Evolutionary conservation across 2,888 invertebrate species (phyloP).

Genomic region (Sycophila texana): DNA sequence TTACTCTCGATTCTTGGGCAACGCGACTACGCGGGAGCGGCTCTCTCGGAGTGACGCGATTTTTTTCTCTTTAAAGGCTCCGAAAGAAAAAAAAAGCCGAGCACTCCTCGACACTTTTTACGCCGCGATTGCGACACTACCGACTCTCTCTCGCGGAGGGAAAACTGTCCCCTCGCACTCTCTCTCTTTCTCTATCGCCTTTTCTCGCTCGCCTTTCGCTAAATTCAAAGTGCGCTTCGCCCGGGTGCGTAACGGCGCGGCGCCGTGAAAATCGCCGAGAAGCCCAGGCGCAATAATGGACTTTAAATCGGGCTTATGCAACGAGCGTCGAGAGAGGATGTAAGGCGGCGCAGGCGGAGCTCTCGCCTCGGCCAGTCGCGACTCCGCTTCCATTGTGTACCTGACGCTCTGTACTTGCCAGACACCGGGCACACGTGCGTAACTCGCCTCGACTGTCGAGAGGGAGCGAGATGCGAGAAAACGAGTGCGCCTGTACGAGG

Average conservation of each 20-base stretch:
- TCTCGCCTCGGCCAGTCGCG: constrained; percentile 2
- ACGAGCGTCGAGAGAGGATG: constrained; percentile 5
- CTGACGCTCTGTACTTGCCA: not conserved
- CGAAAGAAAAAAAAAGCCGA: constrained; percentile 18
- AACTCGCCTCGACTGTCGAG: not conserved
- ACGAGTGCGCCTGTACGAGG: not conserved
- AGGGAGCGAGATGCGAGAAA: not conserved
- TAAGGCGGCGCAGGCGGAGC: not conserved
- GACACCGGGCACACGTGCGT: constrained; percentile 13
- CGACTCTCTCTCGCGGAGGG: not conserved
- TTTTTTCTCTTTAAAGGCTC: not conserved
- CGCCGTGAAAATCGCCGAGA: constrained; percentile 40
- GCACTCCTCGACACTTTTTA: constrained; percentile 2
- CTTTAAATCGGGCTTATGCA: constrained; percentile 55
- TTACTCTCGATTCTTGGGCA: constrained; percentile 48
- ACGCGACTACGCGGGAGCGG: not conserved
- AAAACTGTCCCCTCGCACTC: constrained; percentile 12
- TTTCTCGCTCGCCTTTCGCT: constrained; percentile 9
- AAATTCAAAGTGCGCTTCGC: constrained; percentile 24
- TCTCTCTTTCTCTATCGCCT: not conserved
- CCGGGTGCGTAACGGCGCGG: constrained; percentile 1
- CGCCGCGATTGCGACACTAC: constrained; percentile 8
- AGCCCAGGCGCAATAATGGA: constrained; percentile 42
- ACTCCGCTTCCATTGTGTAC: constrained; percentile 26
- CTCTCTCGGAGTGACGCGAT: constrained; percentile 26